Evolutionary conservation across 2,113 vertebrate genomes (phyloP), one percentile per base, ranked within the genome.

Genomic region (Vombatus ursinus): DNA sequence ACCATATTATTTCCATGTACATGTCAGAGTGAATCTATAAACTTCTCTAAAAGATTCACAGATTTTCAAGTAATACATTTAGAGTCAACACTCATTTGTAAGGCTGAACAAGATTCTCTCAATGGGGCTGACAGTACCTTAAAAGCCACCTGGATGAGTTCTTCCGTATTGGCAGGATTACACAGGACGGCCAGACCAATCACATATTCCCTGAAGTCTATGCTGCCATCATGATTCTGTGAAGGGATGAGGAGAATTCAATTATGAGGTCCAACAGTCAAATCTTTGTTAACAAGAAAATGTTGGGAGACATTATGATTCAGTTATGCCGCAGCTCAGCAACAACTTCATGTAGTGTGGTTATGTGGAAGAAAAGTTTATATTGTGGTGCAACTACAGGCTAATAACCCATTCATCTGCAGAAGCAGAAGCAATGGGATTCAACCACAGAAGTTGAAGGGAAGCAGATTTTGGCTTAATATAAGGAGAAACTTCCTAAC

Each of bases 161-260:
- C 99, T 57, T 99, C 99, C 0, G 99, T 99, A 98, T 99, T 99
- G 37, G 99, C 99, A 54, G 99, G 99, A 96, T 99, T 99, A 98
- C 99, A 99, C 52, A 99, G 97, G 96, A 99, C 98, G 51, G 99
- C 99, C 98, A 99, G 98, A 37, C 99, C 99, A 52, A 99, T 99
- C 2, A 99, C 99, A 49, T 99, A 99, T 97, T 99, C 99, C 98
- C 99, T 99, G 98, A 99, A 99, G 98, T 99, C 99, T 0, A 99
- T 99, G 95, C 99, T 99, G 97, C 99, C 99, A 52, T 99, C 99
- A 12, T 99, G 98, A 54, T 99, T 98, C 99, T 99, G 98, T 23
- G 97, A 91, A 97, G 0, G 1, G 92, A 94, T 0, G 24, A 84
- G 94, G 48, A 51, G 52, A 93, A 61, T 93, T 91, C 61, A 91